Conservation (phyloP, 2,888 invertebrate genomes). For the Drosophila rubida region DNA sequence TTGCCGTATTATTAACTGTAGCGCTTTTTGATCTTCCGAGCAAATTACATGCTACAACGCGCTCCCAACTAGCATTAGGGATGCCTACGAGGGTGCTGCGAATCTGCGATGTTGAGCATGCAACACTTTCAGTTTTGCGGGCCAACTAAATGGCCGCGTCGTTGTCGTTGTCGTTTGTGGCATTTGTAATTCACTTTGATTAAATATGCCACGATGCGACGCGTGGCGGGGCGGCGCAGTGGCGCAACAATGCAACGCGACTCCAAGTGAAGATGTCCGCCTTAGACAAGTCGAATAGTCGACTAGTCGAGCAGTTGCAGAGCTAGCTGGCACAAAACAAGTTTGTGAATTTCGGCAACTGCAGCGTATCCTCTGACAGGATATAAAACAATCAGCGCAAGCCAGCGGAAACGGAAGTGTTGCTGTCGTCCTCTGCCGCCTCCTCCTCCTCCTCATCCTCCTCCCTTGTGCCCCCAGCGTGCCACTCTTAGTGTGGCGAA, state of each 20-base stretch:
- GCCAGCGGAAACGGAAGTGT: constrained; percentile 83
- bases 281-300: constrained; percentile 72
- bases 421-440: constrained; percentile 32
- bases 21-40: constrained; percentile 65
- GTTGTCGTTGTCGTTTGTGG: constrained; percentile 48
- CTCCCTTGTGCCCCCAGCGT: constrained; percentile 12
- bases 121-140: constrained; percentile 54
- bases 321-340: constrained; percentile 68
- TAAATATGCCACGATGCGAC: constrained; percentile 60
- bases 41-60: constrained; percentile 65
- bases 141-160: constrained; percentile 34
- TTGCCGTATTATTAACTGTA: constrained; percentile 67
- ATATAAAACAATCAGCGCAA: constrained; percentile 84
- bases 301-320: constrained; percentile 66
- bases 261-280: constrained; percentile 35
- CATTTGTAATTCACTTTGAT: constrained; percentile 80
- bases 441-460: not conserved
- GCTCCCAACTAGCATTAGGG: constrained; percentile 17
- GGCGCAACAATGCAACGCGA: constrained; percentile 65
- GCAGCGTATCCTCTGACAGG: constrained; percentile 80
- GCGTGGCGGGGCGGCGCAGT: constrained; percentile 53
- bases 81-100: not conserved
- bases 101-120: constrained; percentile 4
- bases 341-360: constrained; percentile 75
- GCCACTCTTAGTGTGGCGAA: constrained; percentile 25